Evolutionary conservation across 2,113 vertebrate species (phyloP), one percentile per base, ranked within the genome.

Genomic region (Alectura lathami): DNA sequence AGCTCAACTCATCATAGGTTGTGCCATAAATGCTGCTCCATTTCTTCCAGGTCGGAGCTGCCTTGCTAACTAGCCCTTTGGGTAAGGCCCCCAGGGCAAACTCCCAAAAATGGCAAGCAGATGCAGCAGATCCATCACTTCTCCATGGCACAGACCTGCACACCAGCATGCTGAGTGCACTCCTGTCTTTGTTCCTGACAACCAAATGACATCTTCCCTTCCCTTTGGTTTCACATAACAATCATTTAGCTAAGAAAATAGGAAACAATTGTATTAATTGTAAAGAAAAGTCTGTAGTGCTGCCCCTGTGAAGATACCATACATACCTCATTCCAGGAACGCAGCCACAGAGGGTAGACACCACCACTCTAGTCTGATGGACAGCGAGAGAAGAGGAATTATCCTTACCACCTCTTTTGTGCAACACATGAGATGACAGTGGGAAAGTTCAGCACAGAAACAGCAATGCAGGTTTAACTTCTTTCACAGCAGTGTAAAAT

Each of bases 131-230:
- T 21, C 3, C 21, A 32, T 1, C 2, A 40, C 13, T 43, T 26
- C 48, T 20, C 26, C 15, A 8, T 0, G 8, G 11, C 11, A 62
- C 32, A 40, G 8, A 67, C 21, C 23, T 4, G 66, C 38, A 62
- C 17, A 53, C 9, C 1, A 1, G 21, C 17, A 59, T 0, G 0
- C n/a, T 1, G 13, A 9, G 9, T 11, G 3, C 9, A 38, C 10
- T 18, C 57, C 13, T 26, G 59, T 40, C n/a, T 56, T 45, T n/a
- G 32, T 43, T 92, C 17, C 29, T 0, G 40, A 20, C 26, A 59
- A 53, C 0, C 2, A 45, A 59, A 7, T 4, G 12, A 48, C 4
- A 5, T 4, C 11, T 43, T 17, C 36, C 7, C 4, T 17, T 77
- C 27, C 43, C 27, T 70, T 48, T 36, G 8, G 63, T 21, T 57